Conservation (phyloP, 2,888 invertebrate genomes). For the Phengaris alcon region DNA sequence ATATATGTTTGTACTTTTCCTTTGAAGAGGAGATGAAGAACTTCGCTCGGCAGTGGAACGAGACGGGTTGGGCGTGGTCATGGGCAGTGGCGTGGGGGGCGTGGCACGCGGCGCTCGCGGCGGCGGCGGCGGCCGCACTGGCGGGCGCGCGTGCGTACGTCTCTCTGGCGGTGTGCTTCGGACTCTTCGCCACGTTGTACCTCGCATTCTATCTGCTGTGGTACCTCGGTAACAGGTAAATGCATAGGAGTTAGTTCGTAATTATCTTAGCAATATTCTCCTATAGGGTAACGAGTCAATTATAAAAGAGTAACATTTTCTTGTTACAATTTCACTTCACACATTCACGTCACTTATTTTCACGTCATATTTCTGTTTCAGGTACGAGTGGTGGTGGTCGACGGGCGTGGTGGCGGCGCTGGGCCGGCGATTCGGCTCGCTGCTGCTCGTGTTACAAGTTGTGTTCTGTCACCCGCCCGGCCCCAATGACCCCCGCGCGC, state of each 20-base stretch:
- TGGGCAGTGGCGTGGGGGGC: constrained; percentile 87
- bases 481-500: constrained; percentile 81
- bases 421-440: constrained; percentile 86
- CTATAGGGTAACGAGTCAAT: too few species aligned
- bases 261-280: too few species aligned
- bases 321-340: too few species aligned
- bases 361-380: constrained; percentile 26
- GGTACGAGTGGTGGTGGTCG: constrained; percentile 93
- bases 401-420: constrained; percentile 88
- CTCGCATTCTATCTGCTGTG: constrained; percentile 81
- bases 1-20: too few species aligned
- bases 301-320: too few species aligned
- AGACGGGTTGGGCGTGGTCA: constrained; percentile 91
- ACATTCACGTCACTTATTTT: too few species aligned
- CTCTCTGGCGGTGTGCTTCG: constrained; percentile 80
- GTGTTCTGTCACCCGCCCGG: constrained; percentile 96
- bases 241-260: too few species aligned
- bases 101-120: constrained; percentile 84
- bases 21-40: constrained; percentile 95
- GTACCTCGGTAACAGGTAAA: constrained; percentile 84
- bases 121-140: constrained; percentile 83
- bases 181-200: constrained; percentile 79
- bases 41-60: constrained; percentile 95
- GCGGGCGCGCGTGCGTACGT: constrained; percentile 82
- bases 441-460: constrained; percentile 91